Percentiles rank a stretch among this genome's conserved stretches.
These are phyloP conservation scores for Strongylocentrotus purpuratus DNA, from an alignment of 35 echinoderm and acorn worm species.

Conservation along the genomic window DNA sequence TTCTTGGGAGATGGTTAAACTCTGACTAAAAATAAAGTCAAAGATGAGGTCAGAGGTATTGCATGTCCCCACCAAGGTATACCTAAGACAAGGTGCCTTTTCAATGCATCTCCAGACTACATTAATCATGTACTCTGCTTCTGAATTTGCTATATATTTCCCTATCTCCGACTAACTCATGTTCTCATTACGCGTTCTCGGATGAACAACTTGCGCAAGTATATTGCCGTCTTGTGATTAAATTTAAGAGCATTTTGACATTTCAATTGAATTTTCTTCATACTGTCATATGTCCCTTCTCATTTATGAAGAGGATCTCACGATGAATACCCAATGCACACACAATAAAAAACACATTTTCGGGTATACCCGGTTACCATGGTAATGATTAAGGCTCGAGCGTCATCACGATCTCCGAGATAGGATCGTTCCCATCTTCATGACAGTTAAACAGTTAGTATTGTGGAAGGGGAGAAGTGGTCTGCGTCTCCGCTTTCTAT, in stretches of 20 bases:
- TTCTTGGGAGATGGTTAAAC: too few species aligned
- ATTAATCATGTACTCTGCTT: not conserved
- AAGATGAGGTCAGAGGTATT: not conserved
- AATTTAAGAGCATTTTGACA: conserved; percentile 2
- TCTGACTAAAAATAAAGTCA: too few species aligned
- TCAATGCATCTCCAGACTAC: not conserved
- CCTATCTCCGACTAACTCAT: not conserved
- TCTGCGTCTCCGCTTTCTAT: not conserved
- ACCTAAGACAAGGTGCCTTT: not conserved
- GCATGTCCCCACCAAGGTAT: not conserved
- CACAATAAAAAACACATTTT: conserved; percentile 14
- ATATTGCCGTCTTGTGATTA: not conserved
- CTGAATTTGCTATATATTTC: not conserved
- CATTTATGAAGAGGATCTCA: not conserved
- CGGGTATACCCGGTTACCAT: not conserved
- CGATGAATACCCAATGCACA: conserved; percentile 1
- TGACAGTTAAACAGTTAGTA: not conserved
- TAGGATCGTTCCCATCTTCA: not conserved
- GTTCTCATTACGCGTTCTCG: not conserved
- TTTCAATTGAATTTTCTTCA: conserved; percentile 19
- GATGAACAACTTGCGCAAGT: not conserved
- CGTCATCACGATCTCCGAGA: not conserved
- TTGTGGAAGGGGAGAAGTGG: not conserved
- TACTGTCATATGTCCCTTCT: not conserved
- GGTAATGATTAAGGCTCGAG: conserved; percentile 16